These are phyloP conservation scores for Melanostoma mellinum DNA, from an alignment of 2,888 invertebrate species.

Conservation along the genomic window DNA sequence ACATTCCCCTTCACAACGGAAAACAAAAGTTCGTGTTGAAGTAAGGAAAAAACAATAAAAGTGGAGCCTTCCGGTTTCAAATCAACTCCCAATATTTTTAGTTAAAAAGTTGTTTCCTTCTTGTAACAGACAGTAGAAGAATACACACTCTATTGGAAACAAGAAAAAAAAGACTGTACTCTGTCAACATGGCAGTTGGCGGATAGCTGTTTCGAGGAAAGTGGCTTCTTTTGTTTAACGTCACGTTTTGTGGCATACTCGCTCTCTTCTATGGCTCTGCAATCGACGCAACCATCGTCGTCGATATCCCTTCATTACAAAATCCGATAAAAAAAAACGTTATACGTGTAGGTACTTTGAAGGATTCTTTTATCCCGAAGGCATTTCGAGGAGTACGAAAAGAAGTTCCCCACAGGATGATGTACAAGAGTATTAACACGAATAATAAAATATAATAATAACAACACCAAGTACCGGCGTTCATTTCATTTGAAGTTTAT, in stretches of 20 bases:
- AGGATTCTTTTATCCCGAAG: constrained; percentile 70
- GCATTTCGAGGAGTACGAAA: constrained; percentile 61
- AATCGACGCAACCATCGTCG: constrained; percentile 68
- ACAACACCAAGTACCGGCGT: constrained; percentile 72
- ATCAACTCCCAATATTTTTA: constrained; percentile 66
- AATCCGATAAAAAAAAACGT: constrained; percentile 30
- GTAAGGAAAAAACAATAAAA: constrained; percentile 53
- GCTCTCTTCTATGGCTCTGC: constrained; percentile 57
- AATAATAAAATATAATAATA: constrained; percentile 69
- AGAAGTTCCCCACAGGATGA: constrained; percentile 58
- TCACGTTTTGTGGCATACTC: constrained; percentile 74
- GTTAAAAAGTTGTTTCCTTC: constrained; percentile 71
- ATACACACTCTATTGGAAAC: constrained; percentile 46
- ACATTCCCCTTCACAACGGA: neutral
- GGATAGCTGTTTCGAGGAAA: constrained; percentile 71
- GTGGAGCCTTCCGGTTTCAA: constrained; percentile 66
- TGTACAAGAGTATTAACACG: constrained; percentile 58
- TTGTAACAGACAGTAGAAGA: constrained; percentile 53
- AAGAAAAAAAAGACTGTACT: constrained; percentile 42
- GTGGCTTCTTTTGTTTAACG: constrained; percentile 75
- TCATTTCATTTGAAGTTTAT: constrained; percentile 72
- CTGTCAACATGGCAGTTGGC: constrained; percentile 74
- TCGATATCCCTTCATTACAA: constrained; percentile 69
- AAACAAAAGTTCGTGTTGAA: constrained; percentile 55
- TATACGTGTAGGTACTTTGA: constrained; percentile 65